Evolutionary conservation across 2,113 vertebrate genomes (phyloP), one percentile per base, ranked within the genome.

Genomic region (Xyrauchen texanus): DNA sequence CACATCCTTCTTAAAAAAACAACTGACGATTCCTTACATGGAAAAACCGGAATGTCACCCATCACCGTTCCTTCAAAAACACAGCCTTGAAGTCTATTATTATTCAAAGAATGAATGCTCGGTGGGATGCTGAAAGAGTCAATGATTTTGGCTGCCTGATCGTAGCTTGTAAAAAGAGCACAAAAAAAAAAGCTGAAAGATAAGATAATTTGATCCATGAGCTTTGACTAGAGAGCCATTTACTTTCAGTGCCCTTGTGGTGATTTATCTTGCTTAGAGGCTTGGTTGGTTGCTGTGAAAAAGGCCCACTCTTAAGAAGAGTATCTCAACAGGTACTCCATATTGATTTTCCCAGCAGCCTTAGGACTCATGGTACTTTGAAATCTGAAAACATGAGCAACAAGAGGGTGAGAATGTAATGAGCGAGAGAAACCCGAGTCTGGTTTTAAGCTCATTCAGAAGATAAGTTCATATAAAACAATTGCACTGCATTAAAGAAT

Each of bases 291-390:
- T 44, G 61, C 45, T 8, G 68, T 42, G 53, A 47, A 34, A 34
- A 34, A 34, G 21, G 21, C 21, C 1, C 1, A 34, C 21, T 34
- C 21, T 34, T 34, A 34, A 34, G 1, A 34, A 34, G 21, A 58
- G 71, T 71, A 73, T 64, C 70, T 67, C 68, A 67, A 58, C 52
- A 64, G 21, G 60, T 63, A n/a, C 52, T 74, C 44, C 65, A 74
- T 60, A 74, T 80, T 67, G 78, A 80, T 74, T 73, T 61, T 60
- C 15, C 45, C 45, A 51, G 71, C 44, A 61, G 78, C 70, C 12
- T 52, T 52, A 12, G n/a, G 10, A 57, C 6, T 47, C 44, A 67
- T 58, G 21, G 21, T 51, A 49, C 52, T 47, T 66, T 67, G 16
- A 49, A 34, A 60, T 67, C 46, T 61, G 16, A 66, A 66, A 65